Base-by-base conservation (phyloP, 2,888 invertebrate genomes). In the Archaeoteleia sp. region DNA sequence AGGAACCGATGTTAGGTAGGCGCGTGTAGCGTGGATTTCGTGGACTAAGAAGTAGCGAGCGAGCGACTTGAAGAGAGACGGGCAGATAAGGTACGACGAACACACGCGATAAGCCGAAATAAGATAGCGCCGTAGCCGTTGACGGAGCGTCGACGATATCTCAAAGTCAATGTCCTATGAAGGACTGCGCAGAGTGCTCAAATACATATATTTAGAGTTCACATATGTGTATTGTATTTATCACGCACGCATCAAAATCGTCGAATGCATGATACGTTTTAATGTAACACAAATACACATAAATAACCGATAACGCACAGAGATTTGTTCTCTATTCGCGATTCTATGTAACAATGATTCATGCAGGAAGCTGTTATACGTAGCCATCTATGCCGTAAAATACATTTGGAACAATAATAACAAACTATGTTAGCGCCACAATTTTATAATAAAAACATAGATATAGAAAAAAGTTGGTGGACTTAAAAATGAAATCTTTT, bases 101-200 rank as follows among this genome's bases (percentile, higher is more conserved):
- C 74, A 79, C 79, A 76, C 76, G 75, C 72, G 83, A 83, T 82
- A 83, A 81, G 80, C 78, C 78, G 77, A 82, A 82, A 82, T 75
- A 78, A 82, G 82, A 82, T 83, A 82, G 77, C 74, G 78, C 68
- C 67, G 67, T 35, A 70, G 70, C 45, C 66, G 74, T 73, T 74
- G 77, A 78, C 80, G 78, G 74, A 77, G 78, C 77, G 71, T 66
- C 74, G 66, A 74, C 77, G 80, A 81, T 84, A 84, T 84, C 84
- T 84, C 84, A 84, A 84, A 84, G 84, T 84, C 84, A 84, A 84
- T 84, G 84, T 84, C 84, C 84, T 84, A 82, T 80, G 83, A 82
- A 84, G 82, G 78, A 82, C 80, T 82, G 75, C 62, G 71, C 75
- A 73, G 67, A 72, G 67, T 70, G 67, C 71, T 73, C 71, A 67